Percentiles rank a stretch among this genome's conserved stretches.
Conservation (phyloP, 2,113 vertebrate species). For the Cephalophus harveyi region DNA sequence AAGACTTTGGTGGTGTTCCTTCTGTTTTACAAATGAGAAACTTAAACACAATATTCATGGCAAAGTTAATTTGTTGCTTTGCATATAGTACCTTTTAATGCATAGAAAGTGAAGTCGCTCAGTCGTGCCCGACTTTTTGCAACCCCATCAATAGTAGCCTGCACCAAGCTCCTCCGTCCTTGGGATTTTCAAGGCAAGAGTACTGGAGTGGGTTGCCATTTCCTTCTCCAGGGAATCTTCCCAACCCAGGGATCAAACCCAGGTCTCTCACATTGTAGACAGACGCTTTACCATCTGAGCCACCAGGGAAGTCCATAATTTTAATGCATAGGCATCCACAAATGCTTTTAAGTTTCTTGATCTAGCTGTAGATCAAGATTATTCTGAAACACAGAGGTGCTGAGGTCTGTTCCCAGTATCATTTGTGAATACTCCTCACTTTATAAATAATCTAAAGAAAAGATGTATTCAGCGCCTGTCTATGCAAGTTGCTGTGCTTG, state of each 20-base stretch:
- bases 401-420: background rate
- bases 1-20: background rate
- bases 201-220: too few species aligned
- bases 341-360: background rate
- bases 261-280: too few species aligned
- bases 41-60: background rate
- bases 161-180: too few species aligned
- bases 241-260: too few species aligned
- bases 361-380: background rate
- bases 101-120: too few species aligned
- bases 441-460: background rate
- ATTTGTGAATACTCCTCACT: background rate
- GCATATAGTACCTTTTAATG: background rate
- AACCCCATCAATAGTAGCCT: too few species aligned
- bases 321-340: background rate
- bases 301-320: background rate
- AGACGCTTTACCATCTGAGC: too few species aligned
- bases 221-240: too few species aligned
- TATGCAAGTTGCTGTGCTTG: background rate
- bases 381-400: background rate
- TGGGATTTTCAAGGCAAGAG: too few species aligned
- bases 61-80: background rate
- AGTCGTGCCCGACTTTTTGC: too few species aligned
- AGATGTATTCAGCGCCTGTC: background rate
- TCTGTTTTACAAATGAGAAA: background rate